phyloP scores from a whole-genome alignment of 2,113 vertebrate genomes.

The Gnathonemus echidnorhynchus region DNA sequence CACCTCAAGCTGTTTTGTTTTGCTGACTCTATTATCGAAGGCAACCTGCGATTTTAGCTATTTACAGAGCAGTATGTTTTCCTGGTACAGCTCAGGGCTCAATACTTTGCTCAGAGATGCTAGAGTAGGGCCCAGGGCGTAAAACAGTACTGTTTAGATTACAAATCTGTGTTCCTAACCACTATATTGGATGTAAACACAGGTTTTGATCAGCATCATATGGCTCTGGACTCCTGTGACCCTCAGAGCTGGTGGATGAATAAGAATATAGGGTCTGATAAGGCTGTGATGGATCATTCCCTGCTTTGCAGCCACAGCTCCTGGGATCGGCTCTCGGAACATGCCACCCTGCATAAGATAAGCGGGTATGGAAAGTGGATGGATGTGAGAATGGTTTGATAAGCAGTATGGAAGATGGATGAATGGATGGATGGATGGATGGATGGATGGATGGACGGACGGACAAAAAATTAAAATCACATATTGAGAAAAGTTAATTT shows the following conservation, averaged over 20 bases:
- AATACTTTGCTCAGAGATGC: background rate
- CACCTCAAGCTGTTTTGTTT: background rate
- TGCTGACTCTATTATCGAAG: background rate
- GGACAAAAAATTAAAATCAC: background rate
- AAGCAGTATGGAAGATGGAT: background rate
- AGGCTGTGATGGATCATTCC: background rate
- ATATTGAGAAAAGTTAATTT: conserved; percentile 1
- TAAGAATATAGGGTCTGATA: background rate
- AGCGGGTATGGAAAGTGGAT: background rate
- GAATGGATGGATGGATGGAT: background rate
- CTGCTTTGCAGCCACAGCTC: background rate
- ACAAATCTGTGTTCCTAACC: background rate
- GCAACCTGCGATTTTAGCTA: background rate
- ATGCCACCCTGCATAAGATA: background rate
- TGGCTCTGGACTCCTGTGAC: background rate
- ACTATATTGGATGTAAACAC: background rate
- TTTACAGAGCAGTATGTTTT: background rate
- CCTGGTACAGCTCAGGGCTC: background rate
- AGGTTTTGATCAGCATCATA: background rate
- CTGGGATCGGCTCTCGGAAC: background rate
- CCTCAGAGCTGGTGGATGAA: background rate
- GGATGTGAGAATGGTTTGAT: background rate
- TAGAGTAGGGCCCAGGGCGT: background rate
- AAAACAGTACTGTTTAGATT: background rate
- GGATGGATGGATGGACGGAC: background rate